Conservation (phyloP, 2,113 vertebrate species). For the Agapornis roseicollis region DNA sequence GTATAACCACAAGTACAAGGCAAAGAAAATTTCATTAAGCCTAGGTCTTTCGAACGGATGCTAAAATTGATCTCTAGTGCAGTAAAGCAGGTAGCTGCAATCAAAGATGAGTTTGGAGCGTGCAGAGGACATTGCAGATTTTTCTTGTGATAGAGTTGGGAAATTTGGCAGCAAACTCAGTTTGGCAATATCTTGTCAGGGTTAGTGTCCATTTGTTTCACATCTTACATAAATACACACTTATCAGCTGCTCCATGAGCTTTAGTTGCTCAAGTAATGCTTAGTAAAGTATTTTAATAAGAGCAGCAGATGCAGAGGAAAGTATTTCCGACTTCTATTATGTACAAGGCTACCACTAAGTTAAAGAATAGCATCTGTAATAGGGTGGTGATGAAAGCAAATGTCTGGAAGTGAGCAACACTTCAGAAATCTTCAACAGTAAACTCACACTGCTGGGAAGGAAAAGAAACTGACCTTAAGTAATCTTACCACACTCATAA, state of each 20-base stretch:
- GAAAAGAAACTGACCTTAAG: conserved; percentile 30
- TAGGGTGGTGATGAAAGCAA: not conserved
- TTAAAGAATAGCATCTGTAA: not conserved
- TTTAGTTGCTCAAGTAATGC: not conserved
- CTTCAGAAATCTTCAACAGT: conserved; percentile 30
- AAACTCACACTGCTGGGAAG: conserved; percentile 35
- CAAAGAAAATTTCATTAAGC: not conserved
- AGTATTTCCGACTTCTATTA: not conserved
- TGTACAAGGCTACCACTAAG: not conserved
- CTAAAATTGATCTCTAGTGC: not conserved
- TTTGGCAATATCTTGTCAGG: not conserved
- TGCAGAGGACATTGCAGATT: not conserved
- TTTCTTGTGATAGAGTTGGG: not conserved
- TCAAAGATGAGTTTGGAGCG: not conserved
- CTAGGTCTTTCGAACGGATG: not conserved
- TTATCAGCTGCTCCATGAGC: not conserved
- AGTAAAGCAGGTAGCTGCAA: not conserved
- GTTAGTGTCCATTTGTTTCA: not conserved
- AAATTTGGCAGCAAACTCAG: not conserved
- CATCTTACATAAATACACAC: not conserved
- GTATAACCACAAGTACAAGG: not conserved
- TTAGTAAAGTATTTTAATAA: not conserved
- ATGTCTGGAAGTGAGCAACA: not conserved
- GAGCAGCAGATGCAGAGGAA: not conserved
- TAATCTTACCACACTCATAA: conserved; percentile 34